Evolutionary conservation across 2,888 invertebrate species (phyloP), one percentile per base, ranked within the genome.

Genomic region (Mellilla xanthometata): DNA sequence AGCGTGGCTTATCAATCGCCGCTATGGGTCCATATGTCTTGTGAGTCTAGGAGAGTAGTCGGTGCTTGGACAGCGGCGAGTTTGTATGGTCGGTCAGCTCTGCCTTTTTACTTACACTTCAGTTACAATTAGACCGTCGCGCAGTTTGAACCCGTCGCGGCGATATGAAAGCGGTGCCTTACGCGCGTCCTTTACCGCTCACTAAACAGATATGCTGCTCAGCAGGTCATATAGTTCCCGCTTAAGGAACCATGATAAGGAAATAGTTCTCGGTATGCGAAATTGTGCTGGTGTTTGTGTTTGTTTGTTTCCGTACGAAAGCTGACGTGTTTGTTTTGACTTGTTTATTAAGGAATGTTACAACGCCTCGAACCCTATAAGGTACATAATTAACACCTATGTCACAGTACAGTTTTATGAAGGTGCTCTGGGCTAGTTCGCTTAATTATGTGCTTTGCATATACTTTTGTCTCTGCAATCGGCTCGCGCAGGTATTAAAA

Each of bases 201-300:
- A 41, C 34, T 10, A 30, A 49, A 56, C 42, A 38, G 47, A 65
- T 61, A 48, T 89, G 88, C 63, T 88, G 62, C 73, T 76, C 63
- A 75, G 79, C 70, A 74, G 82, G 65, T 81, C 84, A 23, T 85
- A 86, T 71, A 79, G 88, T 66, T 91, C 92, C 56, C 90, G 93
- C 35, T 87, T 93, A 51, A 84, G 94, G 69, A 91, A 92, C 77
- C 91, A 92, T 59, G 91, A 91, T 76, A 93, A 92, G 80, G 94
- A 94, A 86, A 89, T 95, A 49, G 81, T 95, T 60, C 85, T 95
- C 68, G 94, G 94, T 94, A 91, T 53, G 58, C 39, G 15, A 41
- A 40, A 40, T 49, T 39, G 32, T 53, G 42, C 13, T 34, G 29
- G 49, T 51, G 58, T 59, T 47, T 44, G 36, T 62, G 42, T 46